phyloP scores from a whole-genome alignment of 2,113 vertebrate species.

The Pundamilia nyererei region DNA sequence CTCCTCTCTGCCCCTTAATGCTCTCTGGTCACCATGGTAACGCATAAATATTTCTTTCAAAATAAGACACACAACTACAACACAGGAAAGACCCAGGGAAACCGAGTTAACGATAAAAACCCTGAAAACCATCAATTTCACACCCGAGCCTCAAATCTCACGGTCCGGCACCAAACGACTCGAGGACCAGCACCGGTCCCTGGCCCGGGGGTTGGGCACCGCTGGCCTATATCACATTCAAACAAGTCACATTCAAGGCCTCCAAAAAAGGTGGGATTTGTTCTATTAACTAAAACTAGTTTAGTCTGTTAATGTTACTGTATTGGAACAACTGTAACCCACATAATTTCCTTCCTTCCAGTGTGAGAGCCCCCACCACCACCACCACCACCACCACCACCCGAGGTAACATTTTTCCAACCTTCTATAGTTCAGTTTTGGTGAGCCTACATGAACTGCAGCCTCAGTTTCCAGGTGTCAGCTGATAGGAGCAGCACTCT shows the following conservation, averaged over 20 bases:
- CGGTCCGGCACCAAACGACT: accelerated
- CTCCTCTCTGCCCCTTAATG: background rate
- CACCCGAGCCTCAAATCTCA: accelerated
- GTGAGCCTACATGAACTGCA: background rate
- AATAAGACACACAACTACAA: accelerated
- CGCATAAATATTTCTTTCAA: accelerated
- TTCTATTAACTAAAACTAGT: background rate
- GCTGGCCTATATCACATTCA: background rate
- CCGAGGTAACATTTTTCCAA: background rate
- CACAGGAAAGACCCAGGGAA: accelerated
- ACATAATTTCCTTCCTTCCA: background rate
- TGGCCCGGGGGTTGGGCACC: background rate
- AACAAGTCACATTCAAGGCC: background rate
- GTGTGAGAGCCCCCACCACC: background rate
- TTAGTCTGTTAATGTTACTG: background rate
- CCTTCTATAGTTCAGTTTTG: accelerated
- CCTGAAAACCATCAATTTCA: accelerated
- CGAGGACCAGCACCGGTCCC: background rate
- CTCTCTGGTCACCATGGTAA: background rate
- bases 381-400: background rate
- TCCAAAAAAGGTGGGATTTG: background rate
- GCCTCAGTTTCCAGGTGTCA: background rate
- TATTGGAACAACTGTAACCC: background rate
- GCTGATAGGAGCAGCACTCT: background rate
- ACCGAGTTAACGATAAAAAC: accelerated